These are phyloP conservation scores for Pachyseris speciosa DNA, from an alignment of 64 coral and sea anemone genomes.

Conservation along the genomic window DNA sequence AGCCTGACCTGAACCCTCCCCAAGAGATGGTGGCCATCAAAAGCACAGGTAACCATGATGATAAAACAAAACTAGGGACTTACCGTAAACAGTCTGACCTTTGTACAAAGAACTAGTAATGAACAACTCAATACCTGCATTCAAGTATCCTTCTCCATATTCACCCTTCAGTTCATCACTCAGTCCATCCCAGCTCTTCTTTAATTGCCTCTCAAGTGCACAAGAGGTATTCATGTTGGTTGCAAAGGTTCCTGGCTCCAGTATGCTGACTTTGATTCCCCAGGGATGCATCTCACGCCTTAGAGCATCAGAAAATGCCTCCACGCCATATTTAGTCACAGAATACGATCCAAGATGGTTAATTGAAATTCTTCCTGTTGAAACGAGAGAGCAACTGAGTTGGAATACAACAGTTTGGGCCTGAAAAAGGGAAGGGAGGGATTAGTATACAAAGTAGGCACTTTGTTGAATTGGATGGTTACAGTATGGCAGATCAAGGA, in stretches of 20 bases:
- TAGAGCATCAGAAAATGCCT: conserved; percentile 56
- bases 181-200: not conserved
- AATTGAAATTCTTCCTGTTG: not conserved
- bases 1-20: no score
- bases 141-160: conserved; percentile 19
- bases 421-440: no score
- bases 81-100: no score
- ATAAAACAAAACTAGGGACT: no score
- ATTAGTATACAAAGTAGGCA: no score
- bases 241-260: conserved; percentile 13
- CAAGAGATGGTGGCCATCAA: no score
- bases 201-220: not conserved
- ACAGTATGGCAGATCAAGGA: no score
- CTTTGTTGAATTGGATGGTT: no score
- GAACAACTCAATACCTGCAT: no score
- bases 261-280: conserved; percentile 34
- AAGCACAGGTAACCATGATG: no score
- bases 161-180: conserved; percentile 30
- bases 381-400: not conserved
- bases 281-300: conserved; percentile 32
- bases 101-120: no score
- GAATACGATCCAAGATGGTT: not conserved
- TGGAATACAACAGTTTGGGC: no score
- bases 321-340: conserved; percentile 52
- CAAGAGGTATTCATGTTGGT: not conserved